A percentile compares a stretch with the other conserved stretches of the same genome.
Evolutionary conservation across 2,888 invertebrate genomes (phyloP).

Genomic region (Agonopterix arenella): DNA sequence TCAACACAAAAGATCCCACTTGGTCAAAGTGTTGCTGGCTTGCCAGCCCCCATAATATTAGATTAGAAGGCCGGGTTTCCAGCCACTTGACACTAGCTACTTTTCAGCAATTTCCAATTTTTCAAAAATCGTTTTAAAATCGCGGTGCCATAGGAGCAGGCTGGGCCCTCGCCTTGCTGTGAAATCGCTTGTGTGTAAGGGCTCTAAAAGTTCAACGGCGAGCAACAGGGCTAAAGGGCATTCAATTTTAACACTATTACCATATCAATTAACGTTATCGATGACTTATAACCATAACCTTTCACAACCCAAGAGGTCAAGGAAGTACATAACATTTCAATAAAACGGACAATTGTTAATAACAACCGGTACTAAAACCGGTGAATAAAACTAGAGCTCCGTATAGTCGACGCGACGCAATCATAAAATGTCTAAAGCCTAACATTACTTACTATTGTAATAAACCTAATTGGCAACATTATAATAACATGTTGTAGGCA

Average conservation of each 20-base stretch:
- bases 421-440: neutral
- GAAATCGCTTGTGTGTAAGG: too few relatives aligned
- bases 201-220: too few relatives aligned
- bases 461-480: slow-evolving; percentile 2
- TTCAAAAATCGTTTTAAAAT: too few relatives aligned
- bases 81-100: too few relatives aligned
- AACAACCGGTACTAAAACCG: too few relatives aligned
- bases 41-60: too few relatives aligned
- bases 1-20: too few relatives aligned
- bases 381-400: neutral
- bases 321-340: slow-evolving; percentile 1
- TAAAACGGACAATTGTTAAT: too few relatives aligned
- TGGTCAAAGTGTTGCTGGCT: too few relatives aligned
- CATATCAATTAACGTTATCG: slow-evolving; percentile 9
- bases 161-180: neutral
- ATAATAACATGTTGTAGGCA: slow-evolving; percentile 4
- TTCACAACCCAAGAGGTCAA: slow-evolving; percentile 3
- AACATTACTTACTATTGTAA: neutral
- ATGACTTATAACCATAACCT: slow-evolving; percentile 7
- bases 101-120: too few relatives aligned
- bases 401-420: neutral
- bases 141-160: too few relatives aligned
- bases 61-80: too few relatives aligned
- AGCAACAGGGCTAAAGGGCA: neutral
- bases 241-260: slow-evolving; percentile 6